phyloP scores from a whole-genome alignment of 2,888 invertebrate genomes.

The Erpobdella octoculata region DNA sequence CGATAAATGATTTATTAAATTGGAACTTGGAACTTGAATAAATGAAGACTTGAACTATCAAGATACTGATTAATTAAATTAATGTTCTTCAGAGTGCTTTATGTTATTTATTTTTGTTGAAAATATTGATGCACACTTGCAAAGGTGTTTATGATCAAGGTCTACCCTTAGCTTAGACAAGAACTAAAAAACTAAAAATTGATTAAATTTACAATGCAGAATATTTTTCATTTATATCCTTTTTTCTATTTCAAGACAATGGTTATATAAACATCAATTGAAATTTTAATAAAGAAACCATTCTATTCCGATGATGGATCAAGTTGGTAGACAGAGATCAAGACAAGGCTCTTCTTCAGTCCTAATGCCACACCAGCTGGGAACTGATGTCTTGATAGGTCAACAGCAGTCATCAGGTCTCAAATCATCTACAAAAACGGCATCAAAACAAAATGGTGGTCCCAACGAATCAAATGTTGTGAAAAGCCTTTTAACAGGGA shows the following conservation, averaged over 20 bases:
- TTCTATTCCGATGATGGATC: slow-evolving; percentile 8
- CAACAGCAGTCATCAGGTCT: background rate
- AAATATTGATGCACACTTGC: no score
- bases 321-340: background rate
- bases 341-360: slow-evolving; percentile 8
- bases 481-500: slow-evolving; percentile 28
- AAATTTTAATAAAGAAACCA: background rate
- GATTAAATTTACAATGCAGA: no score
- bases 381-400: background rate
- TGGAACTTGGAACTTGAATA: no score
- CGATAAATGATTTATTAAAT: no score
- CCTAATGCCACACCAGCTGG: slow-evolving; percentile 11
- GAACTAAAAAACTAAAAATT: no score
- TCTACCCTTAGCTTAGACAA: no score
- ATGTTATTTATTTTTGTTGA: no score
- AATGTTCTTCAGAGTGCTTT: no score
- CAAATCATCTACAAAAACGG: slow-evolving; percentile 14
- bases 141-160: no score
- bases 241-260: background rate
- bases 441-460: slow-evolving; percentile 17
- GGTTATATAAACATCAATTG: background rate
- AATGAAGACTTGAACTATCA: no score
- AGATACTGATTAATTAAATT: no score
- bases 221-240: no score
- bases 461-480: slow-evolving; percentile 25